phyloP scores from a whole-genome alignment of 2,113 vertebrate genomes.

The Capra hircus region DNA sequence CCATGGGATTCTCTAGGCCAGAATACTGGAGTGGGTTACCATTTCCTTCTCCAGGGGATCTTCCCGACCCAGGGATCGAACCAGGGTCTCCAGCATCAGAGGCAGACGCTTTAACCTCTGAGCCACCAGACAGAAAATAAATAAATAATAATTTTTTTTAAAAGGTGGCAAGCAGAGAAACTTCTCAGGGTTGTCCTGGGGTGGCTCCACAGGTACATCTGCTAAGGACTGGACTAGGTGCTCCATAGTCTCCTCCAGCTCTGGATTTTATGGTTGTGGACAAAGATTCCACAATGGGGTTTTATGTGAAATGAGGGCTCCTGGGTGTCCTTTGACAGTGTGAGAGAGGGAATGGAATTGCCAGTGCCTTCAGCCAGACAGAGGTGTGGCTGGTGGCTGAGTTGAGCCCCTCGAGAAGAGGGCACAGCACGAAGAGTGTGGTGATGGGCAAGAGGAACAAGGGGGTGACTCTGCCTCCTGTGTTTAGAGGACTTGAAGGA shows the following conservation, averaged over 20 bases:
- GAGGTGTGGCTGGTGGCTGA: neutral
- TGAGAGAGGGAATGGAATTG: neutral
- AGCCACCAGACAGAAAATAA: neutral
- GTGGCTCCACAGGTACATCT: neutral
- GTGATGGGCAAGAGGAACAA: neutral
- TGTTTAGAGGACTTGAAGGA: neutral
- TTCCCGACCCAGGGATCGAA: too few species aligned
- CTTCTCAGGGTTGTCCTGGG: neutral
- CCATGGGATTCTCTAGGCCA: too few species aligned
- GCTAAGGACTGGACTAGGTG: neutral
- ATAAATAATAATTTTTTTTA: fast-evolving
- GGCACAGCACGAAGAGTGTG: neutral
- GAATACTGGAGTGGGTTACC: too few species aligned
- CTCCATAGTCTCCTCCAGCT: neutral
- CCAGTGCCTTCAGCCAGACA: neutral
- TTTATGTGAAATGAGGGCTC: neutral
- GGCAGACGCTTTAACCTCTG: too few species aligned
- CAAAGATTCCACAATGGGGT: neutral
- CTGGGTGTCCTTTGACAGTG: neutral
- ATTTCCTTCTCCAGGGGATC: too few species aligned
- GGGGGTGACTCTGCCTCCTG: neutral
- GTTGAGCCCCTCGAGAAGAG: conserved; percentile 44
- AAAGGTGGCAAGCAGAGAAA: neutral
- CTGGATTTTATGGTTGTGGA: neutral
- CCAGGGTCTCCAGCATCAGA: too few species aligned